A percentile compares a stretch with the other conserved stretches of the same genome.
These are phyloP conservation scores for Aphelocoma coerulescens DNA, from an alignment of 2,113 vertebrate species.

Conservation along the genomic window DNA sequence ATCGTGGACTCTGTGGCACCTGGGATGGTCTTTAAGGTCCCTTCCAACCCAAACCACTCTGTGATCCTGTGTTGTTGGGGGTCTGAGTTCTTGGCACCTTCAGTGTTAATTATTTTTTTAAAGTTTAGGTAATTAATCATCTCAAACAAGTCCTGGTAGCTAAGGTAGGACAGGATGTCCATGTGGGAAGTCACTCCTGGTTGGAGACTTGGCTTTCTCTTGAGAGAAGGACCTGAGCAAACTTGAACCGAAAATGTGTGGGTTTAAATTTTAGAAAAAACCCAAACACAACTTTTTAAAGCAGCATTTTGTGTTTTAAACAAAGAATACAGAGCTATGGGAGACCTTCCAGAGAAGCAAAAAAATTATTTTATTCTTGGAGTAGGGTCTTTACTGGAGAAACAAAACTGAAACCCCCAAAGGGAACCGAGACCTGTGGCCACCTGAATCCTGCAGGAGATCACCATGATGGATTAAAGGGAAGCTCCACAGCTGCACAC, in stretches of 20 bases:
- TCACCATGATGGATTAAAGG: neutral
- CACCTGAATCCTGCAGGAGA: neutral
- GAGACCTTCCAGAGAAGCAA: neutral
- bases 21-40: neutral
- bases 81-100: neutral
- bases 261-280: neutral
- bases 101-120: neutral
- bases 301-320: neutral
- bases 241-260: neutral
- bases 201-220: neutral
- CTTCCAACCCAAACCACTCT: neutral
- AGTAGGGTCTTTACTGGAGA: neutral
- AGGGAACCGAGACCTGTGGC: neutral
- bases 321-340: neutral
- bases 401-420: neutral
- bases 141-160: neutral
- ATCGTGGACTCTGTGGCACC: neutral
- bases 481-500: neutral
- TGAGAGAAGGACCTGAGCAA: neutral
- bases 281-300: neutral
- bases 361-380: neutral
- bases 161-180: neutral
- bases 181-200: neutral
- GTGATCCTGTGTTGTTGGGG: accelerated
- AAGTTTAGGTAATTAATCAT: neutral